Evolutionary conservation across 2,113 vertebrate species (phyloP).

Genomic region (human): DNA sequence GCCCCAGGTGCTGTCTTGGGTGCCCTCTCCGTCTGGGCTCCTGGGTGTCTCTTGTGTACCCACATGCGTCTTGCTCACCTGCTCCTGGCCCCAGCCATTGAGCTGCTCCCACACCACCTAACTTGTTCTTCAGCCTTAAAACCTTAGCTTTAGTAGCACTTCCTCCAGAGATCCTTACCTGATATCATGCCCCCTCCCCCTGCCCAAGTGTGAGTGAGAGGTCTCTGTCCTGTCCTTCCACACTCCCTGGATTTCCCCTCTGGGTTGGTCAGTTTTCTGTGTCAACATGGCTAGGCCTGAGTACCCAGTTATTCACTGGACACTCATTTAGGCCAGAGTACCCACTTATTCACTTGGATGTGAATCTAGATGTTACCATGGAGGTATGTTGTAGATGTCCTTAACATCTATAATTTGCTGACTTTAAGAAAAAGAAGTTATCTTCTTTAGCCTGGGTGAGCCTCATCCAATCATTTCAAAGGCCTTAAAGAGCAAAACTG

Average conservation of each 20-base stretch:
- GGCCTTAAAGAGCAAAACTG: neutral
- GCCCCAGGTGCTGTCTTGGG: neutral
- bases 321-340: neutral
- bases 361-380: neutral
- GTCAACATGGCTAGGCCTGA: neutral
- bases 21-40: rapidly evolving
- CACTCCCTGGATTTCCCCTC: neutral
- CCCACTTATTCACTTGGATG: neutral
- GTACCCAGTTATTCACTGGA: neutral
- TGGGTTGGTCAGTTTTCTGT: neutral
- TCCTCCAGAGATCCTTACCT: neutral
- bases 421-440: neutral
- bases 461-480: neutral
- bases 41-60: neutral
- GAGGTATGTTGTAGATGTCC: neutral
- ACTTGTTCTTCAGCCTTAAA: neutral
- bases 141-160: neutral
- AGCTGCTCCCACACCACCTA: neutral
- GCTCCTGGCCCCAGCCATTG: rapidly evolving
- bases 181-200: neutral
- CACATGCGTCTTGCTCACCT: neutral
- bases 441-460: neutral
- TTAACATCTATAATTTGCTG: neutral
- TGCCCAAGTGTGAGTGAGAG: neutral
- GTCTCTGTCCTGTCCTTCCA: neutral